Evolutionary conservation across 2,888 invertebrate species (phyloP), one percentile per base, ranked within the genome.

Genomic region (Glyphotaelius pellucidus): DNA sequence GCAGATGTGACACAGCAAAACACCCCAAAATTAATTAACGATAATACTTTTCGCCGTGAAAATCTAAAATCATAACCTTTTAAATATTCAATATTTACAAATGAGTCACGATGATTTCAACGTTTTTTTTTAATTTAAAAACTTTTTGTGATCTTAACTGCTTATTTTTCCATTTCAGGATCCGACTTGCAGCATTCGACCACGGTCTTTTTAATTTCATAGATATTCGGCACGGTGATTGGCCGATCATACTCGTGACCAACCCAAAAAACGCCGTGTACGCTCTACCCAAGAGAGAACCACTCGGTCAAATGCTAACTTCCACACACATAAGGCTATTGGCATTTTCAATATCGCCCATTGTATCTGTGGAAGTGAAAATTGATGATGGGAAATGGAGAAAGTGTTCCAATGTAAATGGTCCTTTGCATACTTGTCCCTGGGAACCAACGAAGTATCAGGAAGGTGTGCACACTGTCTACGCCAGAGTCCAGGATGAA

Each of bases 201-300:
- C 98, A 99, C 95, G 99, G 98, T 86, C 95, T 98, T 93, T 97
- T 99, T 94, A 98, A 98, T 52, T 99, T 99, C 95, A 96, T 97
- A 91, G 99, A 99, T 95, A 96, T 98, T 90, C 96, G 96, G 93
- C 97, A 98, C 94, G 96, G 97, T 93, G 95, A 96, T 30, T 99
- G 98, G 98, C 99, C 99, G 14, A 95, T 98, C 42, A 96, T 97
- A 84, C 95, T 99, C 93, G 96, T 99, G 31, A 99, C 99, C 87
- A 99, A 99, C 96, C 99, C 99, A n/a, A 99, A 99, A 95, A 96
- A 98, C 95, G 97, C 98, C 47, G 95, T 97, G 93, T 98, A 97
- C 94, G 94, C 96, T 86, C 97, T 98, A 95, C 97, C 98, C 2
- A 95, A 96, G 4, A 97, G 97, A 94, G 98, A 99, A 95, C 98